phyloP scores from a whole-genome alignment of 1,140 invertebrate species.

The Plectrocnemia conspersa region DNA sequence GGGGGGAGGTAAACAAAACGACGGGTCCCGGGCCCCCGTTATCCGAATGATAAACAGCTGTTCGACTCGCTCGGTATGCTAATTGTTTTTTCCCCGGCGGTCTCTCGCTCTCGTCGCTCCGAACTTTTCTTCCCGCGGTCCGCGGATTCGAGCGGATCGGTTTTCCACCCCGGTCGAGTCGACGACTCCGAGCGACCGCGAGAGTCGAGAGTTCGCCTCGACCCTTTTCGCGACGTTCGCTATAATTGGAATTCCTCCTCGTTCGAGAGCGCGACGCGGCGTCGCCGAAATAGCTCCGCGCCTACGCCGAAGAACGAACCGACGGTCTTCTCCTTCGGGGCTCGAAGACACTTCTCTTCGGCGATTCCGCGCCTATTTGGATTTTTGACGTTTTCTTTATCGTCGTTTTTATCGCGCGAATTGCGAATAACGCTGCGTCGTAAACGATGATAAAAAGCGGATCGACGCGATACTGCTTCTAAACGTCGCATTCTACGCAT shows the following conservation, averaged over 20 bases:
- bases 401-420: not conserved
- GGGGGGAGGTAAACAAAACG: constrained; percentile 14
- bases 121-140: no score
- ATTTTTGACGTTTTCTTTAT: not conserved
- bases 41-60: constrained; percentile 22
- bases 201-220: no score
- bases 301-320: not conserved
- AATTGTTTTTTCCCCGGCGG: constrained; percentile 17
- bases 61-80: constrained; percentile 15
- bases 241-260: no score
- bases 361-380: no score
- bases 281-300: not conserved
- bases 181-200: not conserved
- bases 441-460: not conserved
- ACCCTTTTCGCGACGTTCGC: no score
- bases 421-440: not conserved
- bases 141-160: no score
- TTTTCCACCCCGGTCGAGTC: constrained; percentile 6
- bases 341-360: no score
- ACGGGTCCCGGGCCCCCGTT: constrained; percentile 3
- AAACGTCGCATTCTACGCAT: no score
- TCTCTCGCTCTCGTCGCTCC: not conserved
- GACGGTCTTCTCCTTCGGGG: no score
- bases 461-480: no score
- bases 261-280: not conserved